Base-by-base conservation (phyloP, 2,797 vertebrate genomes). In the Valencia hispanica region DNA sequence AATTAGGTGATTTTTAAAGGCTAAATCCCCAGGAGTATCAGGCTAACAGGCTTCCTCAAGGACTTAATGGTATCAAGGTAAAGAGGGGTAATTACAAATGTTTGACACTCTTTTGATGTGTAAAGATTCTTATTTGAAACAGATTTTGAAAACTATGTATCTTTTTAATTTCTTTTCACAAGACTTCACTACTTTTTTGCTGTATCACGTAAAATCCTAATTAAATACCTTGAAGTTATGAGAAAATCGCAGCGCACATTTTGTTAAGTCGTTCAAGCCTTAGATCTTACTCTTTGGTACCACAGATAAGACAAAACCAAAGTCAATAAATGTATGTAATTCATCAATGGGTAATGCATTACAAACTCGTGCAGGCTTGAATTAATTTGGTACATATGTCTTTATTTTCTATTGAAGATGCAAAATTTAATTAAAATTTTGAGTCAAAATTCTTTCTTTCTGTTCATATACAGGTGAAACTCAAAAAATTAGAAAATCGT, bases 271-370 rank as follows among this genome's bases (percentile, higher is more conserved):
- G 0, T 61, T 80, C 48, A 41, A 77, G 51, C 41, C 70, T 73
- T 48, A 73, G n/a, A 68, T 75, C 78, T 72, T 72, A 41, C 63
- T 69, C 68, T 76, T 72, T 77, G 77, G 68, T 78, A 53, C 57
- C 70, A 70, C 50, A 59, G 84, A 78, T 1, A 10, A 68, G 70
- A 77, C 79, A 71, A 73, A 79, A 71, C 41, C 32, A 53, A 83
- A 72, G 41, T 51, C 27, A 86, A 84, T 82, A 80, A 39, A 82
- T 47, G 41, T 79, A 66, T 69, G 51, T 11, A 74, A 80, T 79
- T 80, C 70, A 78, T 71, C 68, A 74, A 59, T 47, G 51, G 68
- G 72, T 82, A 72, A 68, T 82, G 43, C 68, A 27, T 66, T 66
- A 69, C 80, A 76, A 82, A 74, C 68, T 63, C 78, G 47, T 79